phyloP scores from a whole-genome alignment of 2,888 invertebrate genomes.

The Coelogynopora nodosa region DNA sequence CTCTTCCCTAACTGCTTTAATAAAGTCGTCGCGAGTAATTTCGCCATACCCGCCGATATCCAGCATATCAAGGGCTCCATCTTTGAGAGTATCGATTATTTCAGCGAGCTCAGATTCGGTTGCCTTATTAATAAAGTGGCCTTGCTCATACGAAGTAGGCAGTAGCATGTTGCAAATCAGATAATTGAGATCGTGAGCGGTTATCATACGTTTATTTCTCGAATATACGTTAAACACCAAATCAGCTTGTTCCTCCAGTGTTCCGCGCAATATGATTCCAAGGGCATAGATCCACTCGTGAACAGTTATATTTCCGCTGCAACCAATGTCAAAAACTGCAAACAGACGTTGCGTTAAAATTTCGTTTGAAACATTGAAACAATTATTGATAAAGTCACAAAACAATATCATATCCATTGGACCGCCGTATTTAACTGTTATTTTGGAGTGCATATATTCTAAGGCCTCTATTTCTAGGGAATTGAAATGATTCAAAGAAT shows the following conservation, averaged over 20 bases:
- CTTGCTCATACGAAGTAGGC: no score
- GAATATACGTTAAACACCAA: background rate
- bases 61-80: background rate
- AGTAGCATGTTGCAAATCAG: background rate
- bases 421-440: background rate
- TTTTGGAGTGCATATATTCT: background rate
- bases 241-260: background rate
- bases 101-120: background rate
- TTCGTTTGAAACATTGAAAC: background rate
- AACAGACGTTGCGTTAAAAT: background rate
- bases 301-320: background rate
- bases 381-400: background rate
- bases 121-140: no score
- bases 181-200: background rate
- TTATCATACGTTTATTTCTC: background rate
- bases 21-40: background rate
- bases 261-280: background rate
- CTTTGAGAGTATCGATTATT: background rate
- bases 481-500: background rate
- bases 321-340: background rate
- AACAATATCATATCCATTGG: background rate
- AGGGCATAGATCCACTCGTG: background rate
- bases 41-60: background rate
- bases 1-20: background rate
- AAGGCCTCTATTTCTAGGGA: background rate